Base-by-base conservation (phyloP, 1,140 invertebrate genomes). In the Solenopsis fugax region DNA sequence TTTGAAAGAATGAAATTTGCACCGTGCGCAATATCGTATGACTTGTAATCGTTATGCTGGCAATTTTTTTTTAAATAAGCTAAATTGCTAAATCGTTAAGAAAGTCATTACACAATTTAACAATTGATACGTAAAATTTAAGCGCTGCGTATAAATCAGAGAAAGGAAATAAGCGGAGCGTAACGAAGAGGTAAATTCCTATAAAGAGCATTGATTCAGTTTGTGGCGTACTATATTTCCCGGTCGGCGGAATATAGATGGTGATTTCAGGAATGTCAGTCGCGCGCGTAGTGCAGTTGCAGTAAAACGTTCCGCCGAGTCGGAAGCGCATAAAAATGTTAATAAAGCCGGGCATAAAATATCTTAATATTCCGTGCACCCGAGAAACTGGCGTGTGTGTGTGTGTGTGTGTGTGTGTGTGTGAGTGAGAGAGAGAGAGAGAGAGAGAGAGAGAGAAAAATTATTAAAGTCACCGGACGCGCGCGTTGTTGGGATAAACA, bases 231-330 rank as follows among this genome's bases (percentile, higher is more conserved):
- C 18, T 54, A 69, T 54, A 80, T 80, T 80, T 80, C 18, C 48
- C 34, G 48, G n/a, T 69, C 48, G 77, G 34, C 29, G 13, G 62
- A 67, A 67, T 50, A 18, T 54, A 48, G 77, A 80, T 69, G 73
- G 73, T 29, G 77, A 80, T 80, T 80, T 80, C 77, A 69, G 62
- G n/a, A 69, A 80, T 80, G 77, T 80, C 77, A 54, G 77, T 80
- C 77, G 62, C 77, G 62, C 62, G 48, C 34, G 48, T 24, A 13
- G 45, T 29, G 60, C 41, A 78, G 62, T 37, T 52, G 64, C 48
- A 80, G 16, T 80, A 80, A 69, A 80, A 80, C 62, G 60, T 80
- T 41, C 48, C n/a, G 48, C 7, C 64, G 62, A 80, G 48, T 69
- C 64, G 77, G 64, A 69, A 69, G n/a, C 21, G 34, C 62, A 69